Percentiles rank a stretch among this genome's conserved stretches.
These are phyloP conservation scores for Poeciliopsis prolifica DNA, from an alignment of 2,113 vertebrate species.

Conservation along the genomic window DNA sequence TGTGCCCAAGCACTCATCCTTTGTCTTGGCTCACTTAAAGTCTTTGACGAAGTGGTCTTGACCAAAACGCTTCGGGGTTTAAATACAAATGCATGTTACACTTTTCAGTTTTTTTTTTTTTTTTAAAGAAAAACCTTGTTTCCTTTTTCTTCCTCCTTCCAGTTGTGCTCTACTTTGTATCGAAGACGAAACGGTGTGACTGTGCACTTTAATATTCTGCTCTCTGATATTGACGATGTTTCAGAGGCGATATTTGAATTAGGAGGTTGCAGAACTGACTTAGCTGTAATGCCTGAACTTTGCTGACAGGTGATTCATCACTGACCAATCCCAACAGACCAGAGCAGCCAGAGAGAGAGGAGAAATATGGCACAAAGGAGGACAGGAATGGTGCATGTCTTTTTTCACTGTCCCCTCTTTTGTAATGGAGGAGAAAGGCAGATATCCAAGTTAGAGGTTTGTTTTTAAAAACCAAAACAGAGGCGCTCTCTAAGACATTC, in stretches of 20 bases:
- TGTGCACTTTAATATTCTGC: neutral
- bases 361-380: conserved; percentile 50
- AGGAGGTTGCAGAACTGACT: conserved; percentile 29
- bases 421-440: neutral
- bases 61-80: neutral
- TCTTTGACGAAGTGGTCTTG: neutral
- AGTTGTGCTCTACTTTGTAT: neutral
- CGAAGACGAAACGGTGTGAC: no score
- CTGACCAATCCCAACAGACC: conserved; percentile 54
- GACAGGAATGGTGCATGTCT: conserved; percentile 40
- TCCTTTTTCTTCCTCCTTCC: neutral
- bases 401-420: conserved; percentile 16
- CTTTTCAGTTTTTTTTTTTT: neutral
- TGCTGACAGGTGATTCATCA: conserved; percentile 54
- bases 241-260: conserved; percentile 43
- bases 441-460: neutral
- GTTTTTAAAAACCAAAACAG: no score
- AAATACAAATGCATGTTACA: neutral
- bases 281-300: conserved; percentile 38
- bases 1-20: neutral
- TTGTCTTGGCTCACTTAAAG: no score
- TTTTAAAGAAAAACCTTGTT: neutral
- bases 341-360: conserved; percentile 25
- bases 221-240: neutral
- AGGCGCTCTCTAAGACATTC: no score